Conservation (phyloP, 2,797 vertebrate species). For the Sebastes flavidus region DNA sequence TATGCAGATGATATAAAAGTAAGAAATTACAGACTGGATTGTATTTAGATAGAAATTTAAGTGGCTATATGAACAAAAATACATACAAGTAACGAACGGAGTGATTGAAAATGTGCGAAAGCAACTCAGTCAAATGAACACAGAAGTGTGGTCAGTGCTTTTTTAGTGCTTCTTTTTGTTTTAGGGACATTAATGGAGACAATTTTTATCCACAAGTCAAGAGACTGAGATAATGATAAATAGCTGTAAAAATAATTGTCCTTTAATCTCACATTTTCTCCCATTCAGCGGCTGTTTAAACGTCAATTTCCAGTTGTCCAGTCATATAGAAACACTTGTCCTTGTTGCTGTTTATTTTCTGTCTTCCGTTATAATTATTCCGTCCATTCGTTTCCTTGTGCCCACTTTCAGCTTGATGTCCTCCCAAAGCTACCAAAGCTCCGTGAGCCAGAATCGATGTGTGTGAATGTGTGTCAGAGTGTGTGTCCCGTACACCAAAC, state of each 20-base stretch:
- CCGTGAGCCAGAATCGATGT: conserved; percentile 35
- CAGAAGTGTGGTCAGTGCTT: conserved; percentile 56
- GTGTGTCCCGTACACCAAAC: conserved; percentile 41
- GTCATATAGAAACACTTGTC: conserved; percentile 16
- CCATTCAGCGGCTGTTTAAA: not conserved
- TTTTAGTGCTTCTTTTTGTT: conserved; percentile 58
- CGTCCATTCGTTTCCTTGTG: conserved; percentile 25
- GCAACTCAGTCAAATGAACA: conserved; percentile 24
- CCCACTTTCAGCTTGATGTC: conserved; percentile 23
- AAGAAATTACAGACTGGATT: conserved; percentile 45
- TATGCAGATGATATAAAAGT: conserved; percentile 57
- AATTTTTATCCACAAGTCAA: conserved; percentile 49
- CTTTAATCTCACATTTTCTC: conserved; percentile 48
- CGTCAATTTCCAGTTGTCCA: not conserved
- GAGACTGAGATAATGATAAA: conserved; percentile 52
- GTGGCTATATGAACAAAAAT: not conserved
- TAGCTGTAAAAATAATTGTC: conserved; percentile 72
- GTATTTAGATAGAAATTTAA: not conserved
- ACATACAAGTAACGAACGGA: not conserved
- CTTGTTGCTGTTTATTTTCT: conserved; percentile 1
- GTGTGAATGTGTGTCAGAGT: conserved; percentile 44
- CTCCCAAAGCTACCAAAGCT: conserved; percentile 37
- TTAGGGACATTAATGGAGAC: conserved; percentile 38
- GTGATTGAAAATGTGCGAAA: conserved; percentile 20
- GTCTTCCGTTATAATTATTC: not conserved